These are phyloP conservation scores for Festucalex cinctus DNA, from an alignment of 2,113 vertebrate genomes.

Conservation along the genomic window DNA sequence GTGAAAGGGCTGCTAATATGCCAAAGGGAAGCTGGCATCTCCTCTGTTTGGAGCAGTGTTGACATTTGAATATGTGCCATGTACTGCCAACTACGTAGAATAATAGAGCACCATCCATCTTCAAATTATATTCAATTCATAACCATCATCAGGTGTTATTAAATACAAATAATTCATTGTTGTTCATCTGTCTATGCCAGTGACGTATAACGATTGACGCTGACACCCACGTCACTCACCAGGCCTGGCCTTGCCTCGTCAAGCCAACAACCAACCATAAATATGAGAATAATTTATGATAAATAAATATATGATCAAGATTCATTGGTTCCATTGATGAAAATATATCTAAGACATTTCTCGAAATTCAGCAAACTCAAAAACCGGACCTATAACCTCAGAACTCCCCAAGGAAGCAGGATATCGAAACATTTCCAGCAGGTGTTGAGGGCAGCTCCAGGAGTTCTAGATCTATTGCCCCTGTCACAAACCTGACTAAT, in stretches of 20 bases:
- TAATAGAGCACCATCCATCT: background rate
- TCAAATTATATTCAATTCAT: too few relatives aligned
- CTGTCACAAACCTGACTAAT: slow-evolving; percentile 46
- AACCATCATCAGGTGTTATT: too few relatives aligned
- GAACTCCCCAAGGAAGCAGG: background rate
- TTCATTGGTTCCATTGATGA: too few relatives aligned
- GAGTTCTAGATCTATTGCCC: slow-evolving; percentile 27
- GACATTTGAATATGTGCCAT: background rate
- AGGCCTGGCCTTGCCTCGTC: too few relatives aligned
- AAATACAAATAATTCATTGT: too few relatives aligned
- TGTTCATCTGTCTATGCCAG: too few relatives aligned
- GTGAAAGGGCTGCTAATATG: background rate
- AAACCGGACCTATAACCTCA: background rate
- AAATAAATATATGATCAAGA: too few relatives aligned
- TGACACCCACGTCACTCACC: too few relatives aligned
- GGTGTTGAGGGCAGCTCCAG: slow-evolving; percentile 14
- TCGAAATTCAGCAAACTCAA: background rate
- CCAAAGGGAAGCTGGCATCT: background rate
- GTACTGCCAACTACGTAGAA: background rate
- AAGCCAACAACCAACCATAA: too few relatives aligned
- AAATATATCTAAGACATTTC: too few relatives aligned
- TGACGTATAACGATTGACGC: too few relatives aligned
- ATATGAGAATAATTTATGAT: too few relatives aligned
- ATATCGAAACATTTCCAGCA: slow-evolving; percentile 23
- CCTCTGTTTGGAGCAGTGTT: background rate